Base-by-base conservation (phyloP, 2,797 vertebrate genomes). In the Rachycentron canadum region DNA sequence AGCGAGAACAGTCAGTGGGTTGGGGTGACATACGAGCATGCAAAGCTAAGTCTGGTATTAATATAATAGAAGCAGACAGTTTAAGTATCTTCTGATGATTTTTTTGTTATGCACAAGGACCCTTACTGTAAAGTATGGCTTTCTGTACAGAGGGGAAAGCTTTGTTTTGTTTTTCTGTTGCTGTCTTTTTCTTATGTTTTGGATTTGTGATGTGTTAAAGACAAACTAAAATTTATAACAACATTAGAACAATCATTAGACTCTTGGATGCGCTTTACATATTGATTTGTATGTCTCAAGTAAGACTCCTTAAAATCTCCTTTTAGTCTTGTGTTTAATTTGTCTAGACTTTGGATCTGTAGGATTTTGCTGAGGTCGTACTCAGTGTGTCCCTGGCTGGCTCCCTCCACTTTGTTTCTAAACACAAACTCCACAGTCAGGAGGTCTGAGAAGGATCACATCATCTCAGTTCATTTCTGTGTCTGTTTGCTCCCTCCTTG, bases 401-500 rank as follows among this genome's bases (percentile, higher is more conserved):
- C 70, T 73, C 59, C 61, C 49, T 74, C 66, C 55, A 77, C 78
- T 70, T 73, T 58, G 76, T 72, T 69, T 79, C 80, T 61, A 65
- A 84, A 85, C 82, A 73, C 55, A 81, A 74, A 86, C 79, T 79
- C 63, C 14, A 49, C 38, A 50, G 67, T 76, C 61, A 61, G 30
- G 36, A 56, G 28, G 86, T 86, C 83, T 72, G 53, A 30, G 63
- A 79, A 81, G 80, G 62, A 79, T 69, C 80, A 56, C 63, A 43
- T 80, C 84, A 55, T 66, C 73, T 80, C 79, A 79, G 60, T 88
- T 88, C 62, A 78, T 83, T 79, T 73, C 65, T 72, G 72, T 70
- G 78, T 75, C 80, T 86, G 82, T 89, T 88, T 81, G 79, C 85
- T 70, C 55, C 47, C 30, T 87, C 80, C 83, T 88, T 40, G 50